Base-by-base conservation (phyloP, 2,797 vertebrate species). In the Graptemys geographica region DNA sequence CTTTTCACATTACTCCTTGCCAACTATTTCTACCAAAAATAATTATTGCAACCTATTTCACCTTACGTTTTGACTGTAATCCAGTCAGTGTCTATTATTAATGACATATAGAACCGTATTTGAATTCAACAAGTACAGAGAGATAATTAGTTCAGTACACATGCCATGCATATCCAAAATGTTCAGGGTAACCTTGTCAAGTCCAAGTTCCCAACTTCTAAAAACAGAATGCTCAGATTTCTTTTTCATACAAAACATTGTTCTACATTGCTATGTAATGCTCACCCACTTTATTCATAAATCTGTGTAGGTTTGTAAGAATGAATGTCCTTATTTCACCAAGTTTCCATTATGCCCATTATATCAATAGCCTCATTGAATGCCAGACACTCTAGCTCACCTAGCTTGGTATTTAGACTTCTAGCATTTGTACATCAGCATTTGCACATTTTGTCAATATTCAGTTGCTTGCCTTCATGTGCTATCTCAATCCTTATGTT, bases 111-210 rank as follows among this genome's bases (percentile, higher is more conserved):
- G 72, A 44, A 76, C 0, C 82, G 80, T 25, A 65, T 83, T 84
- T 84, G 59, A 93, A 92, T 84, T 51, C 84, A 74, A 31, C 11
- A 56, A 86, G 55, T 47, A 79, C 53, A 87, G 84, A 11, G 11
- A 44, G 53, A 13, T 79, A 79, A 94, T 94, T 79, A 94, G 56
- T 81, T 52, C 79, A 94, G 33, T 79, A 92, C 59, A 74, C 91
- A 79, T 9, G 0, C 12, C 4, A 2, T 8, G 59, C 4, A 2
- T 8, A 69, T 13, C 59, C 10, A 37, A 1, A 52, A 92, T 81
- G 83, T 79, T 79, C 44, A 94, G 81, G 8, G 33, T 79, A 93
- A 86, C 79, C 51, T 84, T 84, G n/a, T 96, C 81, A 89, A 87
- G 28, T 59, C 57, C 56, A 55, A 92, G 37, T 52, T 84, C 47